Evolutionary conservation across 2,113 vertebrate species (phyloP).

Genomic region (Grammomys dolichurus): DNA sequence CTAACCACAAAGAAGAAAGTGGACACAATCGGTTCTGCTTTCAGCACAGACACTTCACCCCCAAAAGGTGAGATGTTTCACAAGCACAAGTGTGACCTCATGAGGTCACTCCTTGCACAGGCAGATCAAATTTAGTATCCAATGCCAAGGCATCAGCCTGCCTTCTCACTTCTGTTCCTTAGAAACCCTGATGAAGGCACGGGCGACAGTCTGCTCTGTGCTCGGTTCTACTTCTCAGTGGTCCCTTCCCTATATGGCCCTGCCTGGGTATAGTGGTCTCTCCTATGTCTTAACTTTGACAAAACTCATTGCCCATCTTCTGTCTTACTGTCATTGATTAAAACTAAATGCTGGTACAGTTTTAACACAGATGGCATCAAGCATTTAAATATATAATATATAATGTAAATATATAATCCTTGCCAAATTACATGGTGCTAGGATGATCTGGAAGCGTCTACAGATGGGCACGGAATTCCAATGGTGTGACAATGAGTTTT

Average conservation of each 20-base stretch:
- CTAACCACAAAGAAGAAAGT: neutral
- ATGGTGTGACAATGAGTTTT: neutral
- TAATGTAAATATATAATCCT: neutral
- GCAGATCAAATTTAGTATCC: neutral
- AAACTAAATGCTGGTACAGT: neutral
- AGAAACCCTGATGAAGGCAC: neutral
- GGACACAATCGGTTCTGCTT: neutral
- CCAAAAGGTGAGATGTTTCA: slow-evolving; percentile 24
- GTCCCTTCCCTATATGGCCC: neutral
- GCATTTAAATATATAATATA: neutral
- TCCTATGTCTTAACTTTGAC: neutral
- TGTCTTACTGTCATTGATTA: neutral
- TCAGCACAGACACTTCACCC: neutral
- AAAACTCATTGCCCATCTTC: neutral
- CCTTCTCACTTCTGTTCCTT: neutral
- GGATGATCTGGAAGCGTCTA: neutral
- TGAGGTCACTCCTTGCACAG: neutral
- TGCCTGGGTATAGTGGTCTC: rapidly evolving
- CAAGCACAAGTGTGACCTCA: neutral
- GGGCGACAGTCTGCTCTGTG: rapidly evolving
- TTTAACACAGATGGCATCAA: neutral
- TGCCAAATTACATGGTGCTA: neutral
- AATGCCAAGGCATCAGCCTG: neutral
- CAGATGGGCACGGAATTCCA: too few species aligned
- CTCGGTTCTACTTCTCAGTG: neutral